A percentile compares a stretch with the other conserved stretches of the same genome.
phyloP scores from a whole-genome alignment of 1,140 invertebrate species.

The Reticulitermes speratus region DNA sequence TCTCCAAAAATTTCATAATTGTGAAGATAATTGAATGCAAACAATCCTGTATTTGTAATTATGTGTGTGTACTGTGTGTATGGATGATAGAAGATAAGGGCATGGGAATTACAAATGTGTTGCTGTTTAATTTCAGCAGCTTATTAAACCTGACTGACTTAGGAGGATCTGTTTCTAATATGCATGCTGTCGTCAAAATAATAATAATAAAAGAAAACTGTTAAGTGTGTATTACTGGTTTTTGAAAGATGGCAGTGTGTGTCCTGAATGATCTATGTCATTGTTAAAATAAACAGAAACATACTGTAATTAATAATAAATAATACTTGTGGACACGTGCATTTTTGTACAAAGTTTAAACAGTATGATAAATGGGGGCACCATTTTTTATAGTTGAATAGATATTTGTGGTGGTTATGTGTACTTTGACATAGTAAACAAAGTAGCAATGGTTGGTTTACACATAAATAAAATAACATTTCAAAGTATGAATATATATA shows the following conservation, averaged over 20 bases:
- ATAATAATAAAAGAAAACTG: slow-evolving; percentile 18
- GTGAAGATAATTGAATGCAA: not conserved
- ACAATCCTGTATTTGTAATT: slow-evolving; percentile 24
- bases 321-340: slow-evolving; percentile 33
- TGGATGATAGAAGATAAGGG: not conserved
- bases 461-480: slow-evolving; percentile 21
- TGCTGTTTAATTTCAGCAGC: not conserved
- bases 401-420: slow-evolving; percentile 29
- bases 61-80: slow-evolving; percentile 16
- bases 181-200: slow-evolving; percentile 14
- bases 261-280: slow-evolving; percentile 25
- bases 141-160: slow-evolving; percentile 22
- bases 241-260: slow-evolving; percentile 21
- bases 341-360: slow-evolving; percentile 34
- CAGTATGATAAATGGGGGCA: slow-evolving; percentile 22
- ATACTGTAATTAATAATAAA: slow-evolving; percentile 18
- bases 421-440: slow-evolving; percentile 21
- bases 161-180: slow-evolving; percentile 22
- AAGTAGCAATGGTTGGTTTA: slow-evolving; percentile 24
- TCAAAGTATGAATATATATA: slow-evolving; percentile 8
- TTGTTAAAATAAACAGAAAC: slow-evolving; percentile 26
- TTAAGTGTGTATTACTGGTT: slow-evolving; percentile 29
- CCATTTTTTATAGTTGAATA: slow-evolving; percentile 30
- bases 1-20: not conserved
- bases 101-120: not conserved